A percentile compares a stretch with the other conserved stretches of the same genome.
Conservation (phyloP, 2,113 vertebrate genomes). For the Australoheros scitulus region DNA sequence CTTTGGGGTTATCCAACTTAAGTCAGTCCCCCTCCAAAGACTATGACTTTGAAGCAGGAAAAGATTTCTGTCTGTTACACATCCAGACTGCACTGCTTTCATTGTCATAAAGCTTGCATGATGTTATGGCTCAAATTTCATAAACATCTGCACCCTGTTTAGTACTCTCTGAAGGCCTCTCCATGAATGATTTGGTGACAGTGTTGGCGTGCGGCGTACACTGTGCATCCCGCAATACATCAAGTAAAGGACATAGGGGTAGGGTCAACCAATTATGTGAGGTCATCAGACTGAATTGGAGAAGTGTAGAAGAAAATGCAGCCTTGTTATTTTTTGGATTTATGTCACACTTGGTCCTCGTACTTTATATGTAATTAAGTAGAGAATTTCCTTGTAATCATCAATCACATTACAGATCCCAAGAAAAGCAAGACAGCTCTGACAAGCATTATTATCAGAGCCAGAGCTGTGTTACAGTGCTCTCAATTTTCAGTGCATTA, state of each 20-base stretch:
- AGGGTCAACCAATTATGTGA: constrained; percentile 56
- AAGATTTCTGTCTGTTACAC: constrained; percentile 21
- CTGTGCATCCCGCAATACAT: constrained; percentile 11
- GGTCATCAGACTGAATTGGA: constrained; percentile 52
- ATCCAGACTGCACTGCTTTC: constrained; percentile 10
- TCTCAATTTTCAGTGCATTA: constrained; percentile 70
- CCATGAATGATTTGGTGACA: neutral
- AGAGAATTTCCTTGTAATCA: constrained; percentile 45
- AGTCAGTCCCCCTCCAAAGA: constrained; percentile 13
- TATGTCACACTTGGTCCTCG: constrained; percentile 69
- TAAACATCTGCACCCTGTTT: constrained; percentile 15
- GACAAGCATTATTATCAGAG: constrained; percentile 18
- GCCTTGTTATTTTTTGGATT: constrained; percentile 76
- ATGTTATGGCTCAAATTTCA: constrained; percentile 20
- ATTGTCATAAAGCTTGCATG: constrained; percentile 36
- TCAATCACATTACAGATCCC: constrained; percentile 60
- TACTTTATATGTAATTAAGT: constrained; percentile 38
- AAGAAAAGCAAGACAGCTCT: constrained; percentile 27
- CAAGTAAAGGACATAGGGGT: constrained; percentile 33
- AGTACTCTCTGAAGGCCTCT: constrained; percentile 12
- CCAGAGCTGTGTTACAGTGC: neutral
- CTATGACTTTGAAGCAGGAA: constrained; percentile 26
- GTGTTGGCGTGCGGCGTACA: neutral
- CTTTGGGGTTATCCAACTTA: constrained; percentile 3
- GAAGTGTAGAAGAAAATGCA: constrained; percentile 50